A percentile compares a stretch with the other conserved stretches of the same genome.
phyloP scores from a whole-genome alignment of 2,888 invertebrate genomes.

The Archaeoteleia sp. region DNA sequence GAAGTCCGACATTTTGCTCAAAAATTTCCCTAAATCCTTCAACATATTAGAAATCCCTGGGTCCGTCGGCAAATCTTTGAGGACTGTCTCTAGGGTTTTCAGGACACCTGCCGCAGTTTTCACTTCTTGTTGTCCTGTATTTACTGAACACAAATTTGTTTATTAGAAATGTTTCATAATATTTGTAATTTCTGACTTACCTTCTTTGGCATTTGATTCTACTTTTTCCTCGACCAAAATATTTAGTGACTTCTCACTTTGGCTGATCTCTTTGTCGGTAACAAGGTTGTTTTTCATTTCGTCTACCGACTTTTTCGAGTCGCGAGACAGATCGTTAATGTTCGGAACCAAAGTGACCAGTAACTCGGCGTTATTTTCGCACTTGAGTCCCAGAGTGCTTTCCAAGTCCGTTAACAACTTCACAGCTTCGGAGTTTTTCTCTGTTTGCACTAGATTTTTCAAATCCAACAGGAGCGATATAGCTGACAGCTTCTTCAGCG shows the following conservation, averaged over 20 bases:
- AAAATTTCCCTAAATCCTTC: constrained; percentile 57
- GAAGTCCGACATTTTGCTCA: constrained; percentile 26
- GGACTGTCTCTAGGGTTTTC: constrained; percentile 59
- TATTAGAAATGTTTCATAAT: too few species aligned
- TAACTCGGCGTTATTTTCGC: constrained; percentile 64
- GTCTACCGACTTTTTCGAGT: constrained; percentile 7
- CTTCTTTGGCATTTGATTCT: too few species aligned
- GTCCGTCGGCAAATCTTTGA: constrained; percentile 57
- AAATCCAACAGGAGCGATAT: constrained; percentile 65
- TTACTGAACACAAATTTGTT: too few species aligned
- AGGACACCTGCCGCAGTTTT: constrained; percentile 59
- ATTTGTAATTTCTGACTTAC: too few species aligned
- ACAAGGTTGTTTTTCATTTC: constrained; percentile 7
- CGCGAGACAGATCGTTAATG: constrained; percentile 7
- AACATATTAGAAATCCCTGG: constrained; percentile 51
- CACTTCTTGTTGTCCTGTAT: constrained; percentile 43
- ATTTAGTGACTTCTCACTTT: too few species aligned
- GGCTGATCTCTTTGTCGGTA: constrained; percentile 9
- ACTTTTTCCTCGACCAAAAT: too few species aligned
- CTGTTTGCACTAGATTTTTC: constrained; percentile 65
- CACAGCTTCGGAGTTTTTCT: constrained; percentile 64
- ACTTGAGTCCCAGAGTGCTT: constrained; percentile 64
- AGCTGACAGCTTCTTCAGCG: constrained; percentile 60
- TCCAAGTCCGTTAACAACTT: constrained; percentile 67
- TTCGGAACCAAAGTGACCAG: constrained; percentile 59